A percentile compares a stretch with the other conserved stretches of the same genome.
Conservation (phyloP, 2,888 invertebrate species). For the Spicauda simplicius region DNA sequence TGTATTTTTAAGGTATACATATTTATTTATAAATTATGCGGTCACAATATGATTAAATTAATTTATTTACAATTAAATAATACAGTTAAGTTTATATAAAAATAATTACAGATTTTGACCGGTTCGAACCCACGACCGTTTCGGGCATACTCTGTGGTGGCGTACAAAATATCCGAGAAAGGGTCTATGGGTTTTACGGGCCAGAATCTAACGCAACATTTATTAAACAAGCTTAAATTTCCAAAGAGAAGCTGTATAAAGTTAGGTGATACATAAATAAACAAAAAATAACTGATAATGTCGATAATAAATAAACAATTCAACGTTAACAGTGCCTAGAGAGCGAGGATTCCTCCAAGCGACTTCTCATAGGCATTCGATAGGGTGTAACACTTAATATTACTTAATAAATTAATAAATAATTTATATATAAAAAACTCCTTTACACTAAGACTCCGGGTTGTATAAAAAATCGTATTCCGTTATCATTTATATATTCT, state of each 20-base stretch:
- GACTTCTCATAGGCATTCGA: slow-evolving; percentile 77
- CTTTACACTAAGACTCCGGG: slow-evolving; percentile 77
- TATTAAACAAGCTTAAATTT: slow-evolving; percentile 74
- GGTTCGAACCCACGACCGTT: slow-evolving; percentile 50
- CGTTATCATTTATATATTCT: slow-evolving; percentile 51
- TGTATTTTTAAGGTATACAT: slow-evolving; percentile 78
- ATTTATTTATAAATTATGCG: slow-evolving; percentile 83
- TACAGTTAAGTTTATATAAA: slow-evolving; percentile 81
- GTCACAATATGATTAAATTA: slow-evolving; percentile 80
- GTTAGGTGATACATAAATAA: slow-evolving; percentile 72
- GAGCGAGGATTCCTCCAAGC: slow-evolving; percentile 65
- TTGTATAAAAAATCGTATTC: slow-evolving; percentile 75
- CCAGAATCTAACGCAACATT: slow-evolving; percentile 63
- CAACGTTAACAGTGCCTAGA: slow-evolving; percentile 80
- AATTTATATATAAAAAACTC: slow-evolving; percentile 71
- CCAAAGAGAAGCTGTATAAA: slow-evolving; percentile 70
- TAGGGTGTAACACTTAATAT: slow-evolving; percentile 81
- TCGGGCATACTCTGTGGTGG: slow-evolving; percentile 65
- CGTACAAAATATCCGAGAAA: slow-evolving; percentile 55
- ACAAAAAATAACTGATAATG: slow-evolving; percentile 57
- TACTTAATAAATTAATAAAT: slow-evolving; percentile 76
- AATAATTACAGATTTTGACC: slow-evolving; percentile 67
- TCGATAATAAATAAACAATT: slow-evolving; percentile 65
- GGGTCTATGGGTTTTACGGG: slow-evolving; percentile 48
- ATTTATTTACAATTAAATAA: slow-evolving; percentile 84